Evolutionary conservation across 2,888 invertebrate genomes (phyloP).

Genomic region (Rhabditoides inermis): DNA sequence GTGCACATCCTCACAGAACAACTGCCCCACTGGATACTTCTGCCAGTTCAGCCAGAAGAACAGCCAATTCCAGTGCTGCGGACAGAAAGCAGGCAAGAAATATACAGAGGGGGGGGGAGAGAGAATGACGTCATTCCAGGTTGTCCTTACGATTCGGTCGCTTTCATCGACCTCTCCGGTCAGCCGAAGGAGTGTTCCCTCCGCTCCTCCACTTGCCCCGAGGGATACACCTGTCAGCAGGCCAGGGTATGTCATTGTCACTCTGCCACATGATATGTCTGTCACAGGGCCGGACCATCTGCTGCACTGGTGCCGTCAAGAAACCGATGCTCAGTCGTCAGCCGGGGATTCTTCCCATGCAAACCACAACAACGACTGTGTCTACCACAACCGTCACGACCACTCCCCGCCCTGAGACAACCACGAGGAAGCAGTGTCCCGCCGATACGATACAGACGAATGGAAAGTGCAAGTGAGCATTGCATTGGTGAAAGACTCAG

Average conservation of each 20-base stretch:
- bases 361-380: conserved; percentile 5
- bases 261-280: too few relatives aligned
- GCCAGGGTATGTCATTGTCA: too few relatives aligned
- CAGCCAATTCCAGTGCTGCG: conserved; percentile 45
- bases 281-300: conserved; percentile 24
- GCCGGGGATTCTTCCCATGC: too few relatives aligned
- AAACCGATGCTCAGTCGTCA: neutral
- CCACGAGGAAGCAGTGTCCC: conserved; percentile 17
- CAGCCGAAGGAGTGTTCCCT: conserved; percentile 35
- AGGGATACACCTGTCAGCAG: conserved; percentile 33
- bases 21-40: conserved; percentile 42
- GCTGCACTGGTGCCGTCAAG: conserved; percentile 25
- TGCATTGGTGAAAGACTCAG: conserved; percentile 2
- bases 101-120: neutral
- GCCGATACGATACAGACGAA: conserved; percentile 28
- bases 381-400: neutral
- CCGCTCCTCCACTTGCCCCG: conserved; percentile 39
- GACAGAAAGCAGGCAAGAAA: conserved; percentile 25
- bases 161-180: conserved; percentile 38
- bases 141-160: conserved; percentile 38
- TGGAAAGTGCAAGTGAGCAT: conserved; percentile 31
- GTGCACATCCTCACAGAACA: conserved; percentile 20
- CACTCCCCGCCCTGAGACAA: conserved; percentile 2
- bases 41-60: conserved; percentile 47
- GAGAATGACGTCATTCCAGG: conserved; percentile 12